These are phyloP conservation scores for Agrenia bidenticulata DNA, from an alignment of 2,888 invertebrate species.

Conservation along the genomic window DNA sequence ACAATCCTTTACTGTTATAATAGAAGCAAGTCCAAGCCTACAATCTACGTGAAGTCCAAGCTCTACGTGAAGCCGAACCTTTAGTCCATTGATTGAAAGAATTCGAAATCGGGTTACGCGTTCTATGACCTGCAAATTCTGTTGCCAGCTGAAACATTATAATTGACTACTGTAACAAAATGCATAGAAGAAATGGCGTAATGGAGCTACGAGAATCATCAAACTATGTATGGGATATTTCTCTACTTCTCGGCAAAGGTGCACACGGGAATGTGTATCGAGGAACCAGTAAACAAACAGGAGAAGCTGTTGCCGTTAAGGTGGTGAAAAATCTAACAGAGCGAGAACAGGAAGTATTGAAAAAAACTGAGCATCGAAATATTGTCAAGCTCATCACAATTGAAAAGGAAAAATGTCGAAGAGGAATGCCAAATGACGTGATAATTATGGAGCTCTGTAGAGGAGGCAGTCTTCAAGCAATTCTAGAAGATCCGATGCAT, in stretches of 20 bases:
- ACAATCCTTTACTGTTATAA: too few relatives aligned
- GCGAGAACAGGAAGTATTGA: slow-evolving; percentile 89
- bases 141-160: too few relatives aligned
- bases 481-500: slow-evolving; percentile 92
- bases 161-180: too few relatives aligned
- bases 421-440: slow-evolving; percentile 57
- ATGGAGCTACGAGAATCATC: slow-evolving; percentile 58
- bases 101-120: too few relatives aligned
- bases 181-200: too few relatives aligned
- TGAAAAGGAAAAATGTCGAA: slow-evolving; percentile 22
- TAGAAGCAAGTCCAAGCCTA: too few relatives aligned
- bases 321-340: slow-evolving; percentile 68
- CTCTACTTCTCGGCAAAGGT: slow-evolving; percentile 89
- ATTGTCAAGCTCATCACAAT: slow-evolving; percentile 37
- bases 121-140: too few relatives aligned
- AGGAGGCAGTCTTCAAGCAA: slow-evolving; percentile 87
- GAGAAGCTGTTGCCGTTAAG: slow-evolving; percentile 94
- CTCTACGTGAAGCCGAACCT: too few relatives aligned
- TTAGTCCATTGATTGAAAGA: too few relatives aligned
- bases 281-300: slow-evolving; percentile 90
- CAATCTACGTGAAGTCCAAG: too few relatives aligned
- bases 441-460: slow-evolving; percentile 96
- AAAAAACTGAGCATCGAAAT: slow-evolving; percentile 59
- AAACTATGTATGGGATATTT: slow-evolving; percentile 94
- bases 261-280: slow-evolving; percentile 93